Conservation (phyloP, 2,888 invertebrate genomes). For the Tipula helvola region DNA sequence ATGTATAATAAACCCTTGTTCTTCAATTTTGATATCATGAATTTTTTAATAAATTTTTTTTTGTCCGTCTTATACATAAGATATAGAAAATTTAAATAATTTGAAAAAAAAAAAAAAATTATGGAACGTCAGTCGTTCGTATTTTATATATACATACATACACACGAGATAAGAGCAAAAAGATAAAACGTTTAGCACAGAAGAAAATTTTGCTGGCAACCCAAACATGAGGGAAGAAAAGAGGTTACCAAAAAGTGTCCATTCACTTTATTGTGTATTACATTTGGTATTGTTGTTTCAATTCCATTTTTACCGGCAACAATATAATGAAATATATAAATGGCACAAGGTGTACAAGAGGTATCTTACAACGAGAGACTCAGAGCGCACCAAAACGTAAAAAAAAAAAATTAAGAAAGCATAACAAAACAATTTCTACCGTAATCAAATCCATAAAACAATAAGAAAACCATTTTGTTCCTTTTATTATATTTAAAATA, state of each 20-base stretch:
- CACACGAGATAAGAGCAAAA: not conserved
- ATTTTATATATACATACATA: too few relatives aligned
- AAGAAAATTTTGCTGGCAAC: not conserved
- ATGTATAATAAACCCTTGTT: not conserved
- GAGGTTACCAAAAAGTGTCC: not conserved
- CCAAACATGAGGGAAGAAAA: not conserved
- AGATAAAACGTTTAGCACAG: not conserved
- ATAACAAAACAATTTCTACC: slow-evolving; percentile 4
- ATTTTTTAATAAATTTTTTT: not conserved
- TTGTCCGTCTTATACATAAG: not conserved
- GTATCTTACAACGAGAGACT: not conserved
- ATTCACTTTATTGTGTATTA: not conserved
- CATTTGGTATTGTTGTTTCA: not conserved
- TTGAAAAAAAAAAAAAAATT: not conserved
- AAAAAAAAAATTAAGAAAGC: not conserved
- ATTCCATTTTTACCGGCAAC: not conserved
- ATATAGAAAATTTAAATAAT: not conserved
- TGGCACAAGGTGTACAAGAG: not conserved
- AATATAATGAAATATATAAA: not conserved
- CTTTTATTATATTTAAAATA: not conserved
- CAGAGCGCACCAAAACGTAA: not conserved
- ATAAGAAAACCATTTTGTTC: not conserved
- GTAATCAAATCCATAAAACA: not conserved
- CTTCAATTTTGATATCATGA: not conserved
- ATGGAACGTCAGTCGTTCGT: not conserved